Evolutionary conservation across 2,888 invertebrate species (phyloP), one percentile per base, ranked within the genome.

Genomic region (Mythimna pallens): DNA sequence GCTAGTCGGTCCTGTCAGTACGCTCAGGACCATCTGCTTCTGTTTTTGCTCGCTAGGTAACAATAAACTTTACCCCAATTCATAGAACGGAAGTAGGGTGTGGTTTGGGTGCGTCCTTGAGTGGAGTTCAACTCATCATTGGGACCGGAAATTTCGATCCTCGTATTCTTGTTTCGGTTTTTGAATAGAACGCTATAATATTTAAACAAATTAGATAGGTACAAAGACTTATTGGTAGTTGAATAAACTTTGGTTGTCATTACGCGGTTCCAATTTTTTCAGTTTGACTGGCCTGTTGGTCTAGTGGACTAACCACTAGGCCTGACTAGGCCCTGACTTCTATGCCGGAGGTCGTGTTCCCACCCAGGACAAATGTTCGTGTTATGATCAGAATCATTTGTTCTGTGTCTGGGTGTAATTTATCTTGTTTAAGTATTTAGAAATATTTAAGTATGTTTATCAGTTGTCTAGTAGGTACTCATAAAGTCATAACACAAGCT

Each of bases 101-200:
- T 91, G 93, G 93, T 92, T 87, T 93, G 93, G 94, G 94, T 88
- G 93, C 89, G 95, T 93, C 94, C 94, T 95, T 94, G 94, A 93
- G 89, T 95, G 92, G 94, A 93, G 90, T 84, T 79, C 40, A 75
- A 83, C 85, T 86, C 86, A 90, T 86, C 84, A 92, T 91, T 92
- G 88, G 86, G 86, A 92, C 92, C 94, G 94, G 94, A 95, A 92
- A 91, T 91, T 87, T 89, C 89, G 90, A 91, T 92, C 89, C 82
- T 64, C 66, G 58, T 80, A 84, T 87, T 91, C 89, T 89, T 81
- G 82, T 81, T 82, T 84, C 83, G 82, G 82, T 79, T 82, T 64
- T 82, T 67, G 52, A 74, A 75, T 61, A 70, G 64, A 67, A 58
- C 64, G 59, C 12, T 1, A 7, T 40, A 65, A 34, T 58, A 36